These are phyloP conservation scores for Acleris laterana DNA, from an alignment of 2,888 invertebrate species.

Conservation along the genomic window DNA sequence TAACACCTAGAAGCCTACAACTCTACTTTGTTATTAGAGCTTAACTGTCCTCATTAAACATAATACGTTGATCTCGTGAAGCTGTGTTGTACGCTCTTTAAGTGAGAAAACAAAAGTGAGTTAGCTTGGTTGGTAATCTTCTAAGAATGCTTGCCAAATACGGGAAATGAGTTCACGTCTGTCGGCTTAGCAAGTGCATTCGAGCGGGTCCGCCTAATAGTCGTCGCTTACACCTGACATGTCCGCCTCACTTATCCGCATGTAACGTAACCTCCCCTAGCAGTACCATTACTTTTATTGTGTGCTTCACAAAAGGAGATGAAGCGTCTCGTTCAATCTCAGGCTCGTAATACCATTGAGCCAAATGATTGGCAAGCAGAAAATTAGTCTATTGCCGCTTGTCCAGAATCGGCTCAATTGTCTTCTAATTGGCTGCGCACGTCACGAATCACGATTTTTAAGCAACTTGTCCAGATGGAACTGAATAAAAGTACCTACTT, in stretches of 20 bases:
- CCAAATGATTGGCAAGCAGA: slow-evolving; percentile 35
- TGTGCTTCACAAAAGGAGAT: slow-evolving; percentile 54
- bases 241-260: slow-evolving; percentile 8
- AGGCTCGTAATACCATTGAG: slow-evolving; percentile 25
- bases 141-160: slow-evolving; percentile 29
- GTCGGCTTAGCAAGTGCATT: slow-evolving; percentile 27
- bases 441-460: slow-evolving; percentile 37
- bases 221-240: neutral
- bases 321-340: slow-evolving; percentile 53
- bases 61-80: slow-evolving; percentile 28
- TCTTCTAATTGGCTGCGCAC: slow-evolving; percentile 33
- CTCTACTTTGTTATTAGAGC: slow-evolving; percentile 21
- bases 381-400: slow-evolving; percentile 36
- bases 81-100: slow-evolving; percentile 12
- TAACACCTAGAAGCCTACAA: slow-evolving; percentile 12
- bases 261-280: slow-evolving; percentile 10
- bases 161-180: slow-evolving; percentile 30
- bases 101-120: slow-evolving; percentile 24
- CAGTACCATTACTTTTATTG: slow-evolving; percentile 47
- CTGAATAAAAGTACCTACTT: slow-evolving; percentile 10
- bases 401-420: slow-evolving; percentile 35
- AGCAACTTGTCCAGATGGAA: slow-evolving; percentile 25
- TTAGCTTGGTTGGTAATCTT: slow-evolving; percentile 30
- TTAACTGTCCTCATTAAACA: slow-evolving; percentile 15
- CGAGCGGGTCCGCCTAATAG: slow-evolving; percentile 3